Base-by-base conservation (phyloP, 2,797 vertebrate species). In the Melanotaenia trifasciata region DNA sequence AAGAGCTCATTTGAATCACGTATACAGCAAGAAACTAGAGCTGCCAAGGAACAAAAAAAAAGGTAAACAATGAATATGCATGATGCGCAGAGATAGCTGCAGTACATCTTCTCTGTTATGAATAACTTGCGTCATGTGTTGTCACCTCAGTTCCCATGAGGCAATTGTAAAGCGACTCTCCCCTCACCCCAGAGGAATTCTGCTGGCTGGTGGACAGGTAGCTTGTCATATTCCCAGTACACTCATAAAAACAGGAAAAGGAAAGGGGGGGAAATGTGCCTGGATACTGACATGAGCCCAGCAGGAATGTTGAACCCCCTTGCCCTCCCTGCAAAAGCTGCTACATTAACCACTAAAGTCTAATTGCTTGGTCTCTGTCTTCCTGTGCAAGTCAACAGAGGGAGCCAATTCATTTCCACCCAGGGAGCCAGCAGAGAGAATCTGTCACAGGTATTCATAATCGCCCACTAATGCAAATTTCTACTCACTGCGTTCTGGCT, bases 391-490 rank as follows among this genome's bases (percentile, higher is more conserved):
- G 92, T 93, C 93, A 93, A 94, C 92, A 93, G 87, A 91, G 90
- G 92, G 89, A 94, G 92, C 91, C 92, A 91, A 94, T 94, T 95
- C 93, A 93, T 94, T 94, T 94, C 90, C 86, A 89, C 91, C 92
- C 91, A 90, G 90, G 92, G 92, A 93, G 93, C 89, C 87, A 70
- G 86, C 74, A 89, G 76, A 90, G 88, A 92, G 91, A 89, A 95
- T 95, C 94, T 94, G 94, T 94, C 95, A 94, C 92, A 94, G 93
- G 94, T 94, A 94, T 94, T 95, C 94, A 94, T 94, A 94, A 94
- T 95, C 92, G 92, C 90, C 90, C 92, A 91, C 92, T 94, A 95
- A 95, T 95, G 93, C 92, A 93, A 94, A 94, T 94, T 94, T 93
- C 87, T 86, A 85, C 92, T 92, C 88, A 78, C 89, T 67, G 77